phyloP scores from a whole-genome alignment of 2,888 invertebrate genomes.

The Unio pictorum region DNA sequence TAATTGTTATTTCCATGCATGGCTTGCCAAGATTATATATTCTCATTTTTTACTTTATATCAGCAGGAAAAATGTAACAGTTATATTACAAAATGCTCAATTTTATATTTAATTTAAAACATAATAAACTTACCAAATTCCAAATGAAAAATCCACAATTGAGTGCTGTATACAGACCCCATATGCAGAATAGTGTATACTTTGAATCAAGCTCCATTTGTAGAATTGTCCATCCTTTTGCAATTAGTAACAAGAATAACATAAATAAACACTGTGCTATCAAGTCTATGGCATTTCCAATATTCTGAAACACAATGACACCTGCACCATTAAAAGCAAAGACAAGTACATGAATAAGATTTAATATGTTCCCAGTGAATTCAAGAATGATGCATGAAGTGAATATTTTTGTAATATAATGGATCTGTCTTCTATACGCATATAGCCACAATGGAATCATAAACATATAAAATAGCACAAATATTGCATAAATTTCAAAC shows the following conservation, averaged over 20 bases:
- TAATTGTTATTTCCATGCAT: no score
- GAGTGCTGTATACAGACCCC: slow-evolving; percentile 92
- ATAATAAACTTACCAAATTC: slow-evolving; percentile 85
- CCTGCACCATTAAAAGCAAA: slow-evolving; percentile 94
- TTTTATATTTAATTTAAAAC: no score
- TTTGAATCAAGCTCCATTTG: slow-evolving; percentile 90
- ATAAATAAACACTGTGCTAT: slow-evolving; percentile 93
- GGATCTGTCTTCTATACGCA: slow-evolving; percentile 89
- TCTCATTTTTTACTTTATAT: no score
- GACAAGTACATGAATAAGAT: slow-evolving; percentile 89
- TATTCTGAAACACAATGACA: slow-evolving; percentile 84
- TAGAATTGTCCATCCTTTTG: slow-evolving; percentile 98
- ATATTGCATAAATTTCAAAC: slow-evolving; percentile 89
- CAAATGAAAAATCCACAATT: slow-evolving; percentile 94
- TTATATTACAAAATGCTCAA: no score
- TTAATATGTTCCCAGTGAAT: slow-evolving; percentile 87
- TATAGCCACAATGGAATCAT: slow-evolving; percentile 92
- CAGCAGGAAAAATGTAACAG: no score
- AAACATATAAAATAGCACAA: slow-evolving; percentile 87
- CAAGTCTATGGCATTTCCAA: slow-evolving; percentile 94
- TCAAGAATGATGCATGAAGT: slow-evolving; percentile 89
- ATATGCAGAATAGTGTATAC: slow-evolving; percentile 86
- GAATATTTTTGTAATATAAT: slow-evolving; percentile 91
- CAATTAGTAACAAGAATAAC: slow-evolving; percentile 89
- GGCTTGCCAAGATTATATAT: no score